A percentile compares a stretch with the other conserved stretches of the same genome.
Conservation (phyloP, 2,113 vertebrate genomes). For the Odocoileus hemionus region DNA sequence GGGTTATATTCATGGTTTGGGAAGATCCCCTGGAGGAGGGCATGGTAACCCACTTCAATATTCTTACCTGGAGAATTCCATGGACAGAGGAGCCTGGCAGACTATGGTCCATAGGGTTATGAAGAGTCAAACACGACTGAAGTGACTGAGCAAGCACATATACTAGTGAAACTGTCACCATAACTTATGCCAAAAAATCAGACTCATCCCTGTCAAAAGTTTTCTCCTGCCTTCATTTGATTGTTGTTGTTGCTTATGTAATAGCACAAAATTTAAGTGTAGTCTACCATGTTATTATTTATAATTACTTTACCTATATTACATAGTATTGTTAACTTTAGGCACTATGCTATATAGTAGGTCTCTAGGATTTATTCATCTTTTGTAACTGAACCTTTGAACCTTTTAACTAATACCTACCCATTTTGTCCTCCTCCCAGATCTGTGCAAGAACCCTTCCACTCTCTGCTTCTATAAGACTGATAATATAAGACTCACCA, state of each 20-base stretch:
- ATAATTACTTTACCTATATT: neutral
- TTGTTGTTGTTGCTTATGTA: neutral
- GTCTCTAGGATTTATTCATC: neutral
- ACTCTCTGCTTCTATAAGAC: neutral
- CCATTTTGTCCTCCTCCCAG: neutral
- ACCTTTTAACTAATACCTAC: neutral
- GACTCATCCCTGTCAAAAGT: neutral
- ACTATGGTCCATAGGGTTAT: rapidly evolving
- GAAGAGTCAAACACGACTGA: neutral
- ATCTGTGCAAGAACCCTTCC: neutral
- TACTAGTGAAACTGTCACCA: neutral
- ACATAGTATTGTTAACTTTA: neutral
- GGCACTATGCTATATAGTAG: neutral
- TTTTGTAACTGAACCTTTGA: neutral
- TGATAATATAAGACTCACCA: neutral
- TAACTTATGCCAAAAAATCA: neutral
- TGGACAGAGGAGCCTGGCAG: rapidly evolving
- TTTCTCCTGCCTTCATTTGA: neutral
- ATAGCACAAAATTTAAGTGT: neutral
- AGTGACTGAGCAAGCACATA: neutral
- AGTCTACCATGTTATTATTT: neutral
- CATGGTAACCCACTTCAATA: neutral
- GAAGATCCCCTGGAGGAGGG: neutral
- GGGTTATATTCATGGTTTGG: neutral
- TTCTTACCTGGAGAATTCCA: neutral